Evolutionary conservation across 2,888 invertebrate species (phyloP).

Genomic region (Drosophila nigricruria): DNA sequence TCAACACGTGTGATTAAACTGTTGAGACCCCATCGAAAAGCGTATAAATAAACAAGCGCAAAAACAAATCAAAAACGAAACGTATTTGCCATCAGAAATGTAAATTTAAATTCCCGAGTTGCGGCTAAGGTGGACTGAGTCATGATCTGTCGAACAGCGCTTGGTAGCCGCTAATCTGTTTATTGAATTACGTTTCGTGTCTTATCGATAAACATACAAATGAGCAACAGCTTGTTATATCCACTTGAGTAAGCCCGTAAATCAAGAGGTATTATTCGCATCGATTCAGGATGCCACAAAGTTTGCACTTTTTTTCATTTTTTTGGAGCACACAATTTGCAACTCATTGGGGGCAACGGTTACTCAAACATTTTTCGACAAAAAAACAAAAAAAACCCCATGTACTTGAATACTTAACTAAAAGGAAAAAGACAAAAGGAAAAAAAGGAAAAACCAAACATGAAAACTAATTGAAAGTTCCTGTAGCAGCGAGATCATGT

Average conservation of each 20-base stretch:
- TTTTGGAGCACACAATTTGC: not conserved
- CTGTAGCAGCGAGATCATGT: slow-evolving; percentile 1
- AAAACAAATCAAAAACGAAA: slow-evolving; percentile 30
- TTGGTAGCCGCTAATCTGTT: slow-evolving; percentile 29
- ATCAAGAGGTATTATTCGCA: slow-evolving; percentile 10
- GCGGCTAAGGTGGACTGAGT: slow-evolving; percentile 40
- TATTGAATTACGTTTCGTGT: slow-evolving; percentile 27
- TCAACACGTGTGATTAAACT: not conserved
- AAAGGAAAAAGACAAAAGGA: not conserved
- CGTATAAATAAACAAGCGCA: slow-evolving; percentile 13
- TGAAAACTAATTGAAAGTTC: slow-evolving; percentile 9
- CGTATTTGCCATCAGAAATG: slow-evolving; percentile 14
- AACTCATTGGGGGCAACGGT: not conserved
- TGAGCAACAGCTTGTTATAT: not conserved
- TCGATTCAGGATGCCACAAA: not conserved
- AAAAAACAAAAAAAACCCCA: not conserved
- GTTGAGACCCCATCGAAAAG: not conserved
- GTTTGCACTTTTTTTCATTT: not conserved
- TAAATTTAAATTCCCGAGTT: slow-evolving; percentile 27
- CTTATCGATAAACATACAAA: slow-evolving; percentile 32
- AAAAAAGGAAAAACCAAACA: not conserved
- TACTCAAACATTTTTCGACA: not conserved
- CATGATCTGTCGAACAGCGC: slow-evolving; percentile 24
- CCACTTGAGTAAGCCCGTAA: slow-evolving; percentile 17
- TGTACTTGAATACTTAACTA: not conserved